Conservation (phyloP, 2,113 vertebrate genomes). For the Chrysochloris asiatica region DNA sequence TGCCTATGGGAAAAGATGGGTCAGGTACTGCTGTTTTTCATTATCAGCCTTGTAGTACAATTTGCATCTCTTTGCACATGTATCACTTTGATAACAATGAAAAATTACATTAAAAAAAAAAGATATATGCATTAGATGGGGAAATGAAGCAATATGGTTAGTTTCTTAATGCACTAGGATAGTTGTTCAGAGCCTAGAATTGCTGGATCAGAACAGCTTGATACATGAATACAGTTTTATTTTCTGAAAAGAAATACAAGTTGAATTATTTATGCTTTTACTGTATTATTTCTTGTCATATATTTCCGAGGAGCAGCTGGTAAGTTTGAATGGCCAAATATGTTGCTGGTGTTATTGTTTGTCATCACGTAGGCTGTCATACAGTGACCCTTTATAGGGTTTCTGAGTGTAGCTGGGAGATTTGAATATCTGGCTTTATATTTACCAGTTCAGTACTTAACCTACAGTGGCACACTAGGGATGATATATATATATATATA, state of each 20-base stretch:
- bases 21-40: not conserved
- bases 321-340: too few species aligned
- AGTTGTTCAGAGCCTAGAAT: not conserved
- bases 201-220: not conserved
- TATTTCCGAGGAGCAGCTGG: too few species aligned
- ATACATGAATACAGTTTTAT: not conserved
- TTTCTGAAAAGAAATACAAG: conserved; percentile 12
- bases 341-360: too few species aligned
- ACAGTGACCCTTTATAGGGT: too few species aligned
- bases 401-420: too few species aligned
- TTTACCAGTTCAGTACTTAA: too few species aligned
- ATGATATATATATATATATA: too few species aligned
- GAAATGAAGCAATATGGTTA: not conserved
- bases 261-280: not conserved
- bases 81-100: conserved; percentile 7
- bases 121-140: not conserved
- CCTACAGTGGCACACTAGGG: too few species aligned
- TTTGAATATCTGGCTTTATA: too few species aligned
- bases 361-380: too few species aligned
- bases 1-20: not conserved
- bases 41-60: not conserved
- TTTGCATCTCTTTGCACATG: not conserved
- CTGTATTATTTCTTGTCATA: not conserved
- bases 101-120: not conserved
- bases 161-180: not conserved